Evolutionary conservation across 92 coral and sea anemone genomes (phyloP).

Genomic region (Phymanthus crucifer): DNA sequence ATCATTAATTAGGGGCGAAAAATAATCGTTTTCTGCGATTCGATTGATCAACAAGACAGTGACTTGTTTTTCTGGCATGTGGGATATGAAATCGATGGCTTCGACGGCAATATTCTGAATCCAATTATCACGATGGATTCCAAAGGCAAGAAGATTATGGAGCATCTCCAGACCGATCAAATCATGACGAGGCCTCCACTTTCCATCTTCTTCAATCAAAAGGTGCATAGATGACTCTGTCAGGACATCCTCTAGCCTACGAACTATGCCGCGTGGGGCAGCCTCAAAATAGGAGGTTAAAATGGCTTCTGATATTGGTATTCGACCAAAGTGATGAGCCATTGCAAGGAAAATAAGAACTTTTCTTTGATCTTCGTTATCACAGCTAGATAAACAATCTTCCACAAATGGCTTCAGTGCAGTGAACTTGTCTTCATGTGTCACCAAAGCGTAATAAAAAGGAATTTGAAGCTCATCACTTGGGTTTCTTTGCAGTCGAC

Average conservation of each 20-base stretch:
- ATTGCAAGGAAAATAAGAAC: conserved; percentile 53
- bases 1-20: conserved; percentile 39
- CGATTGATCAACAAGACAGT: conserved; percentile 22
- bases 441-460: conserved; percentile 46
- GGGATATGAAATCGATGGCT: conserved; percentile 36
- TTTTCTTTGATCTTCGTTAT: not conserved
- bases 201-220: conserved; percentile 52
- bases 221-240: conserved; percentile 32
- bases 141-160: conserved; percentile 23
- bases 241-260: conserved; percentile 28
- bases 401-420: conserved; percentile 53
- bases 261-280: conserved; percentile 10
- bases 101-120: conserved; percentile 40
- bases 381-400: conserved; percentile 34
- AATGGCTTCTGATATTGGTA: conserved; percentile 15
- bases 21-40: not conserved
- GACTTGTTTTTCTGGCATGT: conserved; percentile 49
- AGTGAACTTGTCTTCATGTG: conserved; percentile 49
- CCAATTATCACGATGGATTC: conserved; percentile 53
- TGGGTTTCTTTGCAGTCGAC: not conserved
- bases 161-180: conserved; percentile 28
- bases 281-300: conserved; percentile 22
- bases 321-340: conserved; percentile 60
- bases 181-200: conserved; percentile 63
- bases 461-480: conserved; percentile 51